These are phyloP conservation scores for Gymnothorax javanicus DNA, from an alignment of 2,797 vertebrate species.

Conservation along the genomic window DNA sequence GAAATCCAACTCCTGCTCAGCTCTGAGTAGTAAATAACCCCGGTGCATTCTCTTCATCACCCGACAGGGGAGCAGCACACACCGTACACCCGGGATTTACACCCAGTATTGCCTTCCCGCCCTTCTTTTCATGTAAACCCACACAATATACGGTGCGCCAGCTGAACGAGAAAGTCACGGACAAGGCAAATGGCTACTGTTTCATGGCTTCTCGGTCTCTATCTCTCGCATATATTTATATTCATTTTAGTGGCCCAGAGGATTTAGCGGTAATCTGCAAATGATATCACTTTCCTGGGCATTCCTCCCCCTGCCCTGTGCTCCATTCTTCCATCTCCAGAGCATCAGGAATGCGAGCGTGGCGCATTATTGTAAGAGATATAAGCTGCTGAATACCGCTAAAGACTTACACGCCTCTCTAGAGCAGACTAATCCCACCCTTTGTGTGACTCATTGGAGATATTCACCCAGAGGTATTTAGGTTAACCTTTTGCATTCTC, in stretches of 20 bases:
- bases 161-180: constrained; percentile 45
- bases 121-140: constrained; percentile 39
- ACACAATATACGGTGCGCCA: constrained; percentile 18
- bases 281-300: constrained; percentile 52
- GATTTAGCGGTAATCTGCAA: constrained; percentile 50
- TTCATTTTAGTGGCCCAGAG: constrained; percentile 34
- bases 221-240: background rate
- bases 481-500: constrained; percentile 66
- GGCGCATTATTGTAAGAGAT: constrained; percentile 58
- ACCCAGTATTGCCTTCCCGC: constrained; percentile 52
- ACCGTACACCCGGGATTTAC: constrained; percentile 52
- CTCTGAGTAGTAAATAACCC: constrained; percentile 37
- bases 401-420: constrained; percentile 64
- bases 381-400: constrained; percentile 66
- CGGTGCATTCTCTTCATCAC: background rate
- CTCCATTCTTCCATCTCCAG: background rate
- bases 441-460: constrained; percentile 65
- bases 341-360: constrained; percentile 38
- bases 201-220: background rate
- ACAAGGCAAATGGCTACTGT: constrained; percentile 33
- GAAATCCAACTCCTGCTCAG: constrained; percentile 34
- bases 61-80: background rate
- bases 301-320: constrained; percentile 28
- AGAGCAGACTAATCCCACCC: constrained; percentile 68
- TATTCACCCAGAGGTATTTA: constrained; percentile 57